Percentiles rank a stretch among this genome's conserved stretches.
Evolutionary conservation across 1,140 invertebrate species (phyloP).

Genomic region (Papilio xuthus): DNA sequence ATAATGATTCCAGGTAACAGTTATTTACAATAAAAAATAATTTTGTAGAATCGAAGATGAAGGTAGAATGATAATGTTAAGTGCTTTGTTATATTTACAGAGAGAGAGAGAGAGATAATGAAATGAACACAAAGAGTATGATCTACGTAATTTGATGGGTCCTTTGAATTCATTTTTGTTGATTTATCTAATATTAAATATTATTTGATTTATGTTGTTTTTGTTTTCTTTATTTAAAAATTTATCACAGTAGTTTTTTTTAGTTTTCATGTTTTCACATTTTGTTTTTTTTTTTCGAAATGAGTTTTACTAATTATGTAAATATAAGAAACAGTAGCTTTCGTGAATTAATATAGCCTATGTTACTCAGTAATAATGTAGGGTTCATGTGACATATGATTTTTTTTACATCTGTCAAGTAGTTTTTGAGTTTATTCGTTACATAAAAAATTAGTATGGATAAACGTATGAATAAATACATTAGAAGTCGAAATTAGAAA

Average conservation of each 20-base stretch:
- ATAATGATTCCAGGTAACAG: conserved; percentile 48
- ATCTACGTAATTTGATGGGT: background rate
- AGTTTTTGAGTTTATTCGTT: no score
- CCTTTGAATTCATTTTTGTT: background rate
- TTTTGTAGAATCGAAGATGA: conserved; percentile 46
- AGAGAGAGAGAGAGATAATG: conserved; percentile 41
- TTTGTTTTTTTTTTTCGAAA: conserved; percentile 5
- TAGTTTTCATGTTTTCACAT: background rate
- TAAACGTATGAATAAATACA: background rate
- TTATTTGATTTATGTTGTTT: conserved; percentile 1
- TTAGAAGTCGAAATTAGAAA: background rate
- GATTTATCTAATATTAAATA: background rate
- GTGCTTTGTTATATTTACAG: conserved; percentile 66
- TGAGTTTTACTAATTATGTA: background rate
- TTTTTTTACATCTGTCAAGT: no score
- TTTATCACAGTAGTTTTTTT: conserved; percentile 17
- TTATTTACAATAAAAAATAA: conserved; percentile 64
- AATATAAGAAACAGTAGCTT: background rate
- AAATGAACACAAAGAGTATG: background rate
- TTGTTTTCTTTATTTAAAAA: background rate
- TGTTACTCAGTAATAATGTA: no score
- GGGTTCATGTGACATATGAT: no score
- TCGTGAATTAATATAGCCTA: no score
- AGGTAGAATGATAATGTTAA: conserved; percentile 46
- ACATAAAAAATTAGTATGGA: background rate